Evolutionary conservation across 2,113 vertebrate species (phyloP).

Genomic region (Hippolais icterina): DNA sequence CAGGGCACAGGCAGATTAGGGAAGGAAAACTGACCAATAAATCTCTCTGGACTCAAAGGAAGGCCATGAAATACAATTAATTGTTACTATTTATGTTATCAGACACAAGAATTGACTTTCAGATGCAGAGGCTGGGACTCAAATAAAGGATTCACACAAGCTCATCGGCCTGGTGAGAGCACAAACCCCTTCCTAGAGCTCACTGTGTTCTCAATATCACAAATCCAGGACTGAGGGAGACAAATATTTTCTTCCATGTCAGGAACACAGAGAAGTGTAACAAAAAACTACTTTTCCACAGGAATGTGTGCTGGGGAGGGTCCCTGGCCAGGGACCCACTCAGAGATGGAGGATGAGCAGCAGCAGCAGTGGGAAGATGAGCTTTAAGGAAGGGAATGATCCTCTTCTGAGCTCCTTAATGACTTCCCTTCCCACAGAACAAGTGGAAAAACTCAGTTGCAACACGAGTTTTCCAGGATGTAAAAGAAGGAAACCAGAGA

Average conservation of each 20-base stretch:
- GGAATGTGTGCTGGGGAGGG: background rate
- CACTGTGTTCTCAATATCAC: background rate
- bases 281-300: background rate
- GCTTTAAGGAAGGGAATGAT: background rate
- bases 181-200: background rate
- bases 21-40: background rate
- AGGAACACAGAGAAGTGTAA: background rate
- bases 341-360: background rate
- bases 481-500: background rate
- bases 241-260: background rate
- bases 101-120: background rate
- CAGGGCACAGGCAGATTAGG: background rate
- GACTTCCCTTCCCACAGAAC: background rate
- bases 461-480: background rate
- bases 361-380: background rate
- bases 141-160: background rate
- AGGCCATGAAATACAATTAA: background rate
- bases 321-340: background rate
- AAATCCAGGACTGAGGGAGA: background rate
- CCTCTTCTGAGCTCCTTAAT: fast-evolving
- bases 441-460: background rate
- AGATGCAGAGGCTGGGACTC: background rate
- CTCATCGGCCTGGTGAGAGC: background rate
- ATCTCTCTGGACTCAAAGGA: background rate
- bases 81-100: background rate